Base-by-base conservation (phyloP, 2,113 vertebrate genomes). In the Neofelis nebulosa region DNA sequence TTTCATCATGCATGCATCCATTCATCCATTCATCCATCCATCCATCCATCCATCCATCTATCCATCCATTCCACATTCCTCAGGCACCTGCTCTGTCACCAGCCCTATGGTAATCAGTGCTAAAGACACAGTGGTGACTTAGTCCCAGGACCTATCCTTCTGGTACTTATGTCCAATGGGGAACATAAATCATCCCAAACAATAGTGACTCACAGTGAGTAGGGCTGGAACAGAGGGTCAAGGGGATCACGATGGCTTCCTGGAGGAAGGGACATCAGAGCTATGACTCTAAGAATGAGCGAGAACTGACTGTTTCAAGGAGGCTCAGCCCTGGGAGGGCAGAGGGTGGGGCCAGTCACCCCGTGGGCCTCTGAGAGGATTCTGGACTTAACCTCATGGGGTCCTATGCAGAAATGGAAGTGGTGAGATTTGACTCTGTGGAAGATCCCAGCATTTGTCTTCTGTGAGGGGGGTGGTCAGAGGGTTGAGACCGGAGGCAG, bases 21-120 rank as follows among this genome's bases (percentile, higher is more conserved):
- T 45, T 8, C 38, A 38, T 38, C 38, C 38, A 38, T 4, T 38
- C 45, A 45, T 45, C 45, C 45, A 45, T 8, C 1, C 45, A 45
- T 4, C 4, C 52, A 5, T 4, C 4, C 52, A 55, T 18, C 55
- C 55, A 3, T 23, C 7, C 0, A 61, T 3, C 57, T 2, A 8
- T 7, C 57, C 57, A 23, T 5, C 57, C n/a, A 29, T 21, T 48
- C 29, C 36, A 0, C 16, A 65, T 41, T 86, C 7, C 48, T 50
- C 15, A 31, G 69, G 23, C 15, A 94, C 65, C 14, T 88, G 21
- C 21, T 61, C 19, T 93, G 27, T 52, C n/a, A 25, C 74, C 57
- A 33, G 8, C 7, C 6, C 3, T 41, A 5, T 61, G 31, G 29
- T 61, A 29, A 10, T 36, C 1, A 25, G 14, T 69, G 21, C 29